Evolutionary conservation across 2,113 vertebrate genomes (phyloP), one percentile per base, ranked within the genome.

Genomic region (Larimichthys polyactis): DNA sequence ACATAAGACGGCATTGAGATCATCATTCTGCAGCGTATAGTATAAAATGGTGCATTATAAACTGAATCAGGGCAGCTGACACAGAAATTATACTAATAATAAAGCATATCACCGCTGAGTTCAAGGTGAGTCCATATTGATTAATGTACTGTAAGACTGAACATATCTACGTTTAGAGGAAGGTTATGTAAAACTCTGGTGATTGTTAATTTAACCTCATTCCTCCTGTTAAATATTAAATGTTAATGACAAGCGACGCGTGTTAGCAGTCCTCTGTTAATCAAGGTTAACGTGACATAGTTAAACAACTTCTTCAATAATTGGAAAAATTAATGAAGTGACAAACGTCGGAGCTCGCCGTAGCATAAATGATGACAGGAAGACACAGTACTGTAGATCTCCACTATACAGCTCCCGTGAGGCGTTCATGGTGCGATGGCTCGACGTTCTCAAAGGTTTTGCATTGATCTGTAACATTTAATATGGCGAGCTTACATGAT

Each of bases 251-350:
- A 0, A 8, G 6, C 32, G 71, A 49, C 10, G 17, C 64, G 22
- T 0, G 74, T 36, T 66, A 1, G 16, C 65, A 19, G n/a, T 11
- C n/a, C 14, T 11, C 70, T 5, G 63, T 71, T 84, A 79, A 88
- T 78, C 68, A 69, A 55, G 67, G 78, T 80, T 54, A 84, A 49
- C 27, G 17, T 36, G 60, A 57, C 62, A 19, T 0, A 62, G 46
- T 49, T 49, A 57, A 75, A 77, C 20, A 51, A 59, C 15, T 63
- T 79, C 19, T 72, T 48, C 27, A 44, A 4, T 72, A 69, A 85
- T 81, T 72, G 51, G 68, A 75, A 48, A 78, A 81, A 49, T 68
- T 64, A 84, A 84, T 82, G 67, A 80, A 49, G 6, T 48, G 64
- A 51, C 20, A 22, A 62, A 5, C 14, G 59, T 64, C 71, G 0